phyloP scores from a whole-genome alignment of 1,140 invertebrate species.

The Euura lappo region DNA sequence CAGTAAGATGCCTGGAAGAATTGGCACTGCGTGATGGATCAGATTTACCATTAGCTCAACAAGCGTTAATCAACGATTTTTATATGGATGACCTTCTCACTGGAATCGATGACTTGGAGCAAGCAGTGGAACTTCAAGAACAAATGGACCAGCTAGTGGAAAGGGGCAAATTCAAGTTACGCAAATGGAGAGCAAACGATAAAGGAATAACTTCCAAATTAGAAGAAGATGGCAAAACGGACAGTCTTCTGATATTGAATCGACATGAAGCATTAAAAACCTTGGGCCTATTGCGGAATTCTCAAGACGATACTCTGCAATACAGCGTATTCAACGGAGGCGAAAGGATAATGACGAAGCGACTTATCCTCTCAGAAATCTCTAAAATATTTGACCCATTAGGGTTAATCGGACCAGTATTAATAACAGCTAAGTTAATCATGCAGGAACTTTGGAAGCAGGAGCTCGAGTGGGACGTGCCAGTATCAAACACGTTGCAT shows the following conservation, averaged over 20 bases:
- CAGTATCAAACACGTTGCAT: too few species aligned
- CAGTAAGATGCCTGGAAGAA: too few species aligned
- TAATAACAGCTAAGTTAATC: conserved; percentile 41
- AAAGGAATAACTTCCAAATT: too few species aligned
- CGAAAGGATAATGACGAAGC: conserved; percentile 33
- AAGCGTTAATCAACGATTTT: conserved; percentile 21
- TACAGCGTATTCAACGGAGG: too few species aligned
- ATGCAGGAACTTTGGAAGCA: conserved; percentile 43
- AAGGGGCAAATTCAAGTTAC: conserved; percentile 33
- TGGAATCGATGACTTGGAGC: conserved; percentile 27
- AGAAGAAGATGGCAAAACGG: too few species aligned
- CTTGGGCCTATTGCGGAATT: too few species aligned
- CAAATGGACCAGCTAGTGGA: conserved; percentile 33
- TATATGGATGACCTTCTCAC: conserved; percentile 42
- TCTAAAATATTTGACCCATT: conserved; percentile 44
- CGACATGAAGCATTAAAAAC: conserved; percentile 28
- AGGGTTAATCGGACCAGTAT: conserved; percentile 44
- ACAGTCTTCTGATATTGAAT: too few species aligned
- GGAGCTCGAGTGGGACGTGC: conserved; percentile 43
- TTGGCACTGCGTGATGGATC: too few species aligned
- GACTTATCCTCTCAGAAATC: conserved; percentile 39
- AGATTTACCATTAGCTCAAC: conserved; percentile 33
- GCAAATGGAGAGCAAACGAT: conserved; percentile 46
- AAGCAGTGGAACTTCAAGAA: conserved; percentile 25
- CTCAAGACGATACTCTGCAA: too few species aligned